Evolutionary conservation across 2,797 vertebrate species (phyloP), one percentile per base, ranked within the genome.

Genomic region (Nyctalus aviator): DNA sequence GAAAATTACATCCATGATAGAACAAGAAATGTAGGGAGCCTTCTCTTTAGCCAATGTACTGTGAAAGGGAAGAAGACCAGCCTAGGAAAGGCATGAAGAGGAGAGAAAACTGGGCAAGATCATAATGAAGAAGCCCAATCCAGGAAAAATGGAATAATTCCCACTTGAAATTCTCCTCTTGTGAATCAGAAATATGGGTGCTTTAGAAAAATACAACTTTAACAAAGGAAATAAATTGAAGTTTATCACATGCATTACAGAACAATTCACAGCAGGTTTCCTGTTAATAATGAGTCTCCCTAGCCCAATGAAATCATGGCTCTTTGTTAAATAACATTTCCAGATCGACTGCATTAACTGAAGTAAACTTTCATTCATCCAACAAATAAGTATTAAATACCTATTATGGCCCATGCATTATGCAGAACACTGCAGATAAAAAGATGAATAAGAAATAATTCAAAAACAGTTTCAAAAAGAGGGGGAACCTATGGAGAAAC

Each of bases 281-380:
- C 53, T 75, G 82, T 87, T 69, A 75, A 93, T 17, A 55, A 84
- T 66, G 23, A 93, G 35, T 83, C 41, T 77, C 66, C 50, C 66
- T 69, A 68, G 82, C 77, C 77, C 93, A 91, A 32, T 68, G 68
- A 97, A 92, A 86, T 79, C 59, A 84, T 15, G 71, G 46, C 30
- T 88, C 84, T 96, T 87, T 73, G 75, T 85, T 11, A 95, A 94
- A 94, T 91, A 57, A 90, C 62, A 82, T 84, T 94, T 94, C 69
- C 32, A 62, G 79, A 72, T 95, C 59, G 73, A 88, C 77, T 30
- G 57, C 76, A 77, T 94, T 92, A 76, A 94, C 41, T 23, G 75
- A 85, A 68, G 68, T 69, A 94, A 94, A 92, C 62, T 27, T 88
- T 82, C 83, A 84, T 90, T 94, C 95, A 83, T 64, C 89, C 75